These are phyloP conservation scores for Forficula auricularia DNA, from an alignment of 1,140 invertebrate genomes.

Conservation along the genomic window DNA sequence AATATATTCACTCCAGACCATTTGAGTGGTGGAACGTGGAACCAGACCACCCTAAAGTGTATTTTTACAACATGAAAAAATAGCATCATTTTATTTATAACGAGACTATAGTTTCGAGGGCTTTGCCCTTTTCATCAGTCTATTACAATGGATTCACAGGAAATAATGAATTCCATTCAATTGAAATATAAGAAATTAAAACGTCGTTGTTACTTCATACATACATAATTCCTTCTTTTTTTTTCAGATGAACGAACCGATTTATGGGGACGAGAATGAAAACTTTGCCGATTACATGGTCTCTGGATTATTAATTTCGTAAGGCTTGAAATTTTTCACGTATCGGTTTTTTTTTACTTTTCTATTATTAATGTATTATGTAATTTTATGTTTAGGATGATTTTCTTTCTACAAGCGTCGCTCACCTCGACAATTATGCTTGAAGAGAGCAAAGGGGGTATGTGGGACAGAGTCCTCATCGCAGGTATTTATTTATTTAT, in stretches of 20 bases:
- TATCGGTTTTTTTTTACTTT: constrained; percentile 3
- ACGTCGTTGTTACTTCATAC: too few relatives aligned
- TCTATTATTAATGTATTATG: constrained; percentile 4
- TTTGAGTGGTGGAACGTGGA: too few relatives aligned
- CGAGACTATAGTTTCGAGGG: too few relatives aligned
- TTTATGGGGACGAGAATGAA: constrained; percentile 46
- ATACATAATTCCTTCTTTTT: background rate
- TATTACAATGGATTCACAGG: too few relatives aligned
- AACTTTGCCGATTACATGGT: constrained; percentile 56
- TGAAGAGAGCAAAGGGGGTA: constrained; percentile 57
- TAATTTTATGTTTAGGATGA: constrained; percentile 34
- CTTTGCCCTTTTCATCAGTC: too few relatives aligned
- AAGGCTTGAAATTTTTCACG: constrained; percentile 19
- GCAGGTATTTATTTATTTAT: constrained; percentile 32
- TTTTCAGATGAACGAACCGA: constrained; percentile 41
- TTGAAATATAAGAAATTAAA: too few relatives aligned
- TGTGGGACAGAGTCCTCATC: constrained; percentile 55
- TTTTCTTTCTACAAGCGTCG: constrained; percentile 60
- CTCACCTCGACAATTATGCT: constrained; percentile 65
- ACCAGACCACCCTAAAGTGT: too few relatives aligned
- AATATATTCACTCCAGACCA: too few relatives aligned
- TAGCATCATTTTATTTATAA: too few relatives aligned
- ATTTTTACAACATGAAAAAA: too few relatives aligned
- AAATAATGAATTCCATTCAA: too few relatives aligned
- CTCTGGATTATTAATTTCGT: constrained; percentile 56